Percentiles rank a stretch among this genome's conserved stretches.
These are phyloP conservation scores for Siphlonurus alternatus DNA, from an alignment of 2,888 invertebrate genomes.

Conservation along the genomic window DNA sequence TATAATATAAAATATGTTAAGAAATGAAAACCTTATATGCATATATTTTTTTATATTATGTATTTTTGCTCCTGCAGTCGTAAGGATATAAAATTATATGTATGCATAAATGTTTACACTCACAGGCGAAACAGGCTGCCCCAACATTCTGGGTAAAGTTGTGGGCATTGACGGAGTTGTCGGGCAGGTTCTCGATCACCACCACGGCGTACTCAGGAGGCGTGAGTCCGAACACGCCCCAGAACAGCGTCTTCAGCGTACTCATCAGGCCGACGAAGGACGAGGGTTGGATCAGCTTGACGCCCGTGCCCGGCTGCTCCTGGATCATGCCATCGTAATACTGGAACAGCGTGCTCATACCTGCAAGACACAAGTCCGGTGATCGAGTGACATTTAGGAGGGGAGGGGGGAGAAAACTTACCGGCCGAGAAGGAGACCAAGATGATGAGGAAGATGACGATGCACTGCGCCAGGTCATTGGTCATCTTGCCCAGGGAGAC, in stretches of 20 bases:
- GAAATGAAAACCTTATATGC: too few relatives aligned
- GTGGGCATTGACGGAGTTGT: slow-evolving; percentile 32
- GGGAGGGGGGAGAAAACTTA: too few relatives aligned
- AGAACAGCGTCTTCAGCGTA: slow-evolving; percentile 47
- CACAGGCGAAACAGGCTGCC: slow-evolving; percentile 43
- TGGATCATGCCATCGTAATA: slow-evolving; percentile 47
- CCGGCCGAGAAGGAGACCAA: slow-evolving; percentile 40
- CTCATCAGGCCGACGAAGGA: slow-evolving; percentile 36
- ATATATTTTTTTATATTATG: too few relatives aligned
- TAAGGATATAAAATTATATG: too few relatives aligned
- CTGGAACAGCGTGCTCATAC: slow-evolving; percentile 42
- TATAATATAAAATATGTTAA: too few relatives aligned
- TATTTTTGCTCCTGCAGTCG: too few relatives aligned
- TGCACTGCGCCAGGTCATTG: slow-evolving; percentile 43
- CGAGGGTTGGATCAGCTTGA: slow-evolving; percentile 24
- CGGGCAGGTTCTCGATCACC: slow-evolving; percentile 40
- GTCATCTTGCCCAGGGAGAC: slow-evolving; percentile 50
- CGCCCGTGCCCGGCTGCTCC: slow-evolving; percentile 35
- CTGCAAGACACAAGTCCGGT: slow-evolving; percentile 16
- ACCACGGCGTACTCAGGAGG: slow-evolving; percentile 46
- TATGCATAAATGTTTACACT: too few relatives aligned
- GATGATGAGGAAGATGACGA: slow-evolving; percentile 40
- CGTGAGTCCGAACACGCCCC: slow-evolving; percentile 52
- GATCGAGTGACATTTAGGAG: not conserved
- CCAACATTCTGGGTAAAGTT: slow-evolving; percentile 47